Evolutionary conservation across 37 sponge, comb jelly and placozoan species (phyloP), one percentile per base, ranked within the genome.

Genomic region (Geodia barretti): DNA sequence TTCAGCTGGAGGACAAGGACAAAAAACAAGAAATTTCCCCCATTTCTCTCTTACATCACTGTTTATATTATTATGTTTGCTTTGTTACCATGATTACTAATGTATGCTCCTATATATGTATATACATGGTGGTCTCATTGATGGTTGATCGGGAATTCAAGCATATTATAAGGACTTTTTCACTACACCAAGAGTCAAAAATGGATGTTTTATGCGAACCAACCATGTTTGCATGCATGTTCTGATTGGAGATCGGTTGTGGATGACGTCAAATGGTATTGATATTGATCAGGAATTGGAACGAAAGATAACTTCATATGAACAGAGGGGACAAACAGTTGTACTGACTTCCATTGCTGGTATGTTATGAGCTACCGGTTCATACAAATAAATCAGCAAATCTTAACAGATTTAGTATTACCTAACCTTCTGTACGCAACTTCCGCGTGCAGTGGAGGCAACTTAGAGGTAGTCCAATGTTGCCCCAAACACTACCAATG

Each of bases 171-270:
- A 47, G 14, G 14, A 17, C 11, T n/a, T 47, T 47, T 47, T 14
- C 54, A 7, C 14, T 14, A 7, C 54, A 7, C 54, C 11, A 7
- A 47, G 11, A 47, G 14, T 47, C 54, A 47, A 47, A 47, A 47
- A 7, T 7, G 11, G 54, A 7, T 17, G 11, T 47, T 17, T 47
- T 47, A 47, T 47, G 54, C 54, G 54, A 7, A 47, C 14, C 54
- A 17, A 14, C 14, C 54, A 14, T 47, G 54, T 47, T 47, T 47
- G 14, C n/a, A n/a, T 47, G 11, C 14, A 79, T 37, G 94, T 93
- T 1, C 33, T 89, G 68, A 79, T 93, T 73, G 94, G 94, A 1
- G 90, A 93, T 77, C 31, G 94, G 30, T 39, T 42, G 24, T 86
- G 92, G 90, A 86, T 93, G 90, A 3, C 4, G 34, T 37, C 25